Conservation (phyloP, 2,113 vertebrate genomes). For the Crotalus horridus region DNA sequence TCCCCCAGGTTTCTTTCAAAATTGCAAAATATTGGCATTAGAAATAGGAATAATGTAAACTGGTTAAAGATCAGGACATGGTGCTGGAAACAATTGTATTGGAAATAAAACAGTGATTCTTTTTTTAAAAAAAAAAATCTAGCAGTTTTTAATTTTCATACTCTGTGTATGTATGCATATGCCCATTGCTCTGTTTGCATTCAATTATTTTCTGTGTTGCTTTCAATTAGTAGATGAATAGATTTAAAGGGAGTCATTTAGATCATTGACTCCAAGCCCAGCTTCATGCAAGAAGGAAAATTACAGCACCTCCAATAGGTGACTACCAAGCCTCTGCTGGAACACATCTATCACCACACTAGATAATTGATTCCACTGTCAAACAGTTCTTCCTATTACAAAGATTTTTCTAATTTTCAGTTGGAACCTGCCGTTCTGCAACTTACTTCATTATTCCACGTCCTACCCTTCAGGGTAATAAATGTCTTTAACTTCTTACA, state of each 20-base stretch:
- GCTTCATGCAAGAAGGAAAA: not conserved
- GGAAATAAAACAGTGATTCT: too few species aligned
- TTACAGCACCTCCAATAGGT: not conserved
- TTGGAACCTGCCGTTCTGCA: not conserved
- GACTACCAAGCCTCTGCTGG: not conserved
- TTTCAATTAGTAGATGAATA: not conserved
- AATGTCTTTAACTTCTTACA: not conserved
- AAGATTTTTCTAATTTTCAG: not conserved
- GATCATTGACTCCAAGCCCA: not conserved
- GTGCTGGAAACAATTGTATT: not conserved
- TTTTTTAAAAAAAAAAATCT: not conserved
- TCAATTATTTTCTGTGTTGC: not conserved
- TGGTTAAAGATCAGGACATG: not conserved
- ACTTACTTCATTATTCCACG: not conserved
- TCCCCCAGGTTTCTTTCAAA: not conserved
- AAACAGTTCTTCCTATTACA: not conserved
- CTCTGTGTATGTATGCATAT: not conserved
- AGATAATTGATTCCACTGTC: not conserved
- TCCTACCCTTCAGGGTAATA: not conserved
- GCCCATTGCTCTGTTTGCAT: not conserved
- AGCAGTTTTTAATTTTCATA: not conserved
- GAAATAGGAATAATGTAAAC: not conserved
- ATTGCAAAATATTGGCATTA: not conserved
- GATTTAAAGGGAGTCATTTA: not conserved
- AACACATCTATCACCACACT: not conserved